phyloP scores from a whole-genome alignment of 2,113 vertebrate species.

The Psephotus haematonotus region DNA sequence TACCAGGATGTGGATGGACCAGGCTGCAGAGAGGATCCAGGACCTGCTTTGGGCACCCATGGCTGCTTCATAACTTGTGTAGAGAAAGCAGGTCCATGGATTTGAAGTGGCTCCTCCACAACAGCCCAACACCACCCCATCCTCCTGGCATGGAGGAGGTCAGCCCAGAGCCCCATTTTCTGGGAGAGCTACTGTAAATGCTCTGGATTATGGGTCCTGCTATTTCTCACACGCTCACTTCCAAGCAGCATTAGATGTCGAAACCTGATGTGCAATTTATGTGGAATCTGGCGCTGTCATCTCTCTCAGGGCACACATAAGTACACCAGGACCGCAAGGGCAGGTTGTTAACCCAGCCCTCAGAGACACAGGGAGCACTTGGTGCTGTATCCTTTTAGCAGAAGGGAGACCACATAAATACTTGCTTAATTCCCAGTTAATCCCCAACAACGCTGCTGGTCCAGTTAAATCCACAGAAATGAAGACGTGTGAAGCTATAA shows the following conservation, averaged over 20 bases:
- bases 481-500: conserved; percentile 43
- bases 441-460: not conserved
- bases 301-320: not conserved
- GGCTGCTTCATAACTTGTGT: not conserved
- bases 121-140: not conserved
- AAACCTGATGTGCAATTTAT: not conserved
- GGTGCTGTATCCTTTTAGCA: not conserved
- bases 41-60: not conserved
- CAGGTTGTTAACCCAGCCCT: not conserved
- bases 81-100: not conserved
- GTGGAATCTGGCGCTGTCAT: not conserved
- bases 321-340: not conserved
- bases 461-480: not conserved
- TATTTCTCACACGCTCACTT: not conserved
- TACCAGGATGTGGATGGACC: not conserved
- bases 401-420: not conserved
- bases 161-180: not conserved
- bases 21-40: not conserved
- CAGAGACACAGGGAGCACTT: not conserved
- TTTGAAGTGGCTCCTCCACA: accelerated
- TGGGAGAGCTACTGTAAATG: not conserved
- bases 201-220: not conserved
- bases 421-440: not conserved
- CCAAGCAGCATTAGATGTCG: not conserved
- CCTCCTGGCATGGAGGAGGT: accelerated